Percentiles rank a stretch among this genome's conserved stretches.
Conservation (phyloP, 2,888 invertebrate genomes). For the Kryphioiulus occultus region DNA sequence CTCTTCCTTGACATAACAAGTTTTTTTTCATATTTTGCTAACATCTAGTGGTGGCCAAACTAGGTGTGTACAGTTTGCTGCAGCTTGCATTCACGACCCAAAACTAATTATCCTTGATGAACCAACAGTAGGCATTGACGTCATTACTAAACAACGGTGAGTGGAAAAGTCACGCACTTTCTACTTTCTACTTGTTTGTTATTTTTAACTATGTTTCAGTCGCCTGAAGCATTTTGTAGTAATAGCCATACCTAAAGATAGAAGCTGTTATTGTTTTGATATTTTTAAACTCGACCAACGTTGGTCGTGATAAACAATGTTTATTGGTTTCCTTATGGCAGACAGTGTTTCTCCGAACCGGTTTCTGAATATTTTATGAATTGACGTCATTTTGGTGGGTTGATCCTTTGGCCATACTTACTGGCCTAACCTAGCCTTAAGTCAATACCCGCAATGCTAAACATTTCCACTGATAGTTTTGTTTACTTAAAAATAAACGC, state of each 20-base stretch:
- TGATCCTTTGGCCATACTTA: not conserved
- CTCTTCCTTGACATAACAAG: too few species aligned
- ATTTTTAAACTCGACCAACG: not conserved
- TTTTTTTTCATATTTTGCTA: not conserved
- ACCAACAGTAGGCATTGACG: conserved; percentile 4
- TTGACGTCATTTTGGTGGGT: not conserved
- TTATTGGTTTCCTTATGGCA: not conserved
- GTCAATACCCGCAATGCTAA: too few species aligned
- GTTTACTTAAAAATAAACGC: too few species aligned
- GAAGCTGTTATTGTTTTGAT: not conserved
- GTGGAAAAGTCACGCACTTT: not conserved
- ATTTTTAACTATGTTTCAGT: not conserved
- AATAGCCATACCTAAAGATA: not conserved
- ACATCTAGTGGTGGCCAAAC: not conserved
- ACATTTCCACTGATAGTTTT: too few species aligned
- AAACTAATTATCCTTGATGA: not conserved
- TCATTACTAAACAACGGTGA: not conserved
- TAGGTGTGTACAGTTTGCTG: not conserved
- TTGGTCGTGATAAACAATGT: not conserved
- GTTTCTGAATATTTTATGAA: not conserved
- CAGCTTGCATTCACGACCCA: conserved; percentile 6
- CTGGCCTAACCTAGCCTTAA: too few species aligned
- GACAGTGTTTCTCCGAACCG: not conserved
- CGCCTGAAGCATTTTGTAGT: not conserved
- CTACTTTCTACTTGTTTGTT: not conserved